These are phyloP conservation scores for Pipistrellus pygmaeus DNA, from an alignment of 2,797 vertebrate species.

Conservation along the genomic window DNA sequence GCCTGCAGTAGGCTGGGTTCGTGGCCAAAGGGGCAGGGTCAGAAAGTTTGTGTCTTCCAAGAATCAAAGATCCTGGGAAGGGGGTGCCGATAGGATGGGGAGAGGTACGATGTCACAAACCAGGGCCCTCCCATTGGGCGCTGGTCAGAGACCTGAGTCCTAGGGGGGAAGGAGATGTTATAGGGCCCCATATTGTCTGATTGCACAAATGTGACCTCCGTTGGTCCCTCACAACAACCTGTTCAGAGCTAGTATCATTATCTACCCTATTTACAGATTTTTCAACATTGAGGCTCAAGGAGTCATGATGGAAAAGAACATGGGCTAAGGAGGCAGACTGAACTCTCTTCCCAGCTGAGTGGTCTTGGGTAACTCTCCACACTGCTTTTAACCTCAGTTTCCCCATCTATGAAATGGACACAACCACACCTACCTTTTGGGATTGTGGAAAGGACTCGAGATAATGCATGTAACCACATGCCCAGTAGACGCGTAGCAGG, in stretches of 20 bases:
- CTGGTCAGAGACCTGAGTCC: not conserved
- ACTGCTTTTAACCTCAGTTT: slow-evolving; percentile 18
- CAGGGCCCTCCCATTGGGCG: not conserved
- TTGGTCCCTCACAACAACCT: not conserved
- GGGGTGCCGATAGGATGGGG: no score
- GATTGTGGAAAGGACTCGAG: not conserved
- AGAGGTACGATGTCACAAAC: not conserved
- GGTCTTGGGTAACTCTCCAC: not conserved
- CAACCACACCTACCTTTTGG: not conserved
- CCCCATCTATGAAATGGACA: slow-evolving; percentile 6
- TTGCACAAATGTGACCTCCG: not conserved
- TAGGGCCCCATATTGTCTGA: not conserved
- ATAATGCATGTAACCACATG: not conserved
- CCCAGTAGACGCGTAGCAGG: not conserved
- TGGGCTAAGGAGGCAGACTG: not conserved
- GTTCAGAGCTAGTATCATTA: not conserved
- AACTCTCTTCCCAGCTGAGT: not conserved
- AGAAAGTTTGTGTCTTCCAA: not conserved
- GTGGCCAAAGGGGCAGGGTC: not conserved
- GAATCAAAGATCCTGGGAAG: not conserved
- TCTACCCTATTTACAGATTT: not conserved
- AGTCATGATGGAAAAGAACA: not conserved
- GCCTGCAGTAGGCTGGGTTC: not conserved
- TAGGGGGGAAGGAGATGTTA: not conserved
- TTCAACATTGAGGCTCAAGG: not conserved